phyloP scores from a whole-genome alignment of 2,888 invertebrate species.

The Lingula anatina region DNA sequence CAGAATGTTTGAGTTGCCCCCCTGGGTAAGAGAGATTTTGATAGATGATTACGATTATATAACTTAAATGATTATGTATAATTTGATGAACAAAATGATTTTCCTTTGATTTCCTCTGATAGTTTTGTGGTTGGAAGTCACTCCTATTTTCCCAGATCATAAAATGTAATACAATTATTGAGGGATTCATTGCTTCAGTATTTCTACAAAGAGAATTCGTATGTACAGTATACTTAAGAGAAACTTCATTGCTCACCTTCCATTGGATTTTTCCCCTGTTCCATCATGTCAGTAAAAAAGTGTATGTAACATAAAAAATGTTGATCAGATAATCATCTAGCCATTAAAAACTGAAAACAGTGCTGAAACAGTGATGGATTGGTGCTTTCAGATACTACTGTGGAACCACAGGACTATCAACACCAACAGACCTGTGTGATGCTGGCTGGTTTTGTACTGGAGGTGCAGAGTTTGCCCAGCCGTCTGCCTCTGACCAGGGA shows the following conservation, averaged over 20 bases:
- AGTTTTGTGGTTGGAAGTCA: no score
- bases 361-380: no score
- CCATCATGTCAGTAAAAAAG: neutral
- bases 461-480: conserved; percentile 25
- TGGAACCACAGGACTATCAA: conserved; percentile 29
- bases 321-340: no score
- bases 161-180: no score
- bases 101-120: neutral
- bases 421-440: conserved; percentile 39
- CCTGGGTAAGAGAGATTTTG: conserved; percentile 40
- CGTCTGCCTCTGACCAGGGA: conserved; percentile 20
- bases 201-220: neutral
- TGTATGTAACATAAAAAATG: neutral
- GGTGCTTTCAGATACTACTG: conserved; percentile 37
- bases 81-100: neutral
- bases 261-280: neutral
- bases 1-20: conserved; percentile 34
- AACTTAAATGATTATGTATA: neutral
- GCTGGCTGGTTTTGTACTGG: conserved; percentile 43
- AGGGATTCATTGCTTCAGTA: no score
- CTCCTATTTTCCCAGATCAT: no score
- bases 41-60: conserved; percentile 4
- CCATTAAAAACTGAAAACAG: no score
- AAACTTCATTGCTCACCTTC: neutral
- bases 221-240: neutral